Evolutionary conservation across 1,140 invertebrate genomes (phyloP).

Genomic region (Ostrea denselamellosa): DNA sequence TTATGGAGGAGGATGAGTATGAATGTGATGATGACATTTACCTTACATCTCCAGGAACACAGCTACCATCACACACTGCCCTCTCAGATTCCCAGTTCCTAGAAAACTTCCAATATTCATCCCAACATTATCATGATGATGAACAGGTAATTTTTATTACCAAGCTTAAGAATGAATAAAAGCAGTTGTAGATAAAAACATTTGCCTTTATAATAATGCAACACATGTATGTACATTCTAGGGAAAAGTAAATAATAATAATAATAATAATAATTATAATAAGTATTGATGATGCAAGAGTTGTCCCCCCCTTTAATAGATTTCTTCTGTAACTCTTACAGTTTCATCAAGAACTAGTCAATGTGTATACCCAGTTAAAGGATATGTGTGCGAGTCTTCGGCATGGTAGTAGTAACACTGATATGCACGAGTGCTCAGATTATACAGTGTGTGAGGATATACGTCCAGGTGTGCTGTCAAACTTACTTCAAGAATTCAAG

Average conservation of each 20-base stretch:
- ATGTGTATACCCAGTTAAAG: constrained; percentile 48
- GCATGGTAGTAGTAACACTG: not conserved
- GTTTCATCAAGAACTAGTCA: constrained; percentile 52
- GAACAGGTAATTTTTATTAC: not conserved
- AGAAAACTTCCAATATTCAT: constrained; percentile 33
- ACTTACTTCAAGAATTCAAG: constrained; percentile 45
- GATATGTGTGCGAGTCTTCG: constrained; percentile 42
- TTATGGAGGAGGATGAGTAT: constrained; percentile 19
- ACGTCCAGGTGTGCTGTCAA: constrained; percentile 40
- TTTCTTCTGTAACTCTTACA: constrained; percentile 25
- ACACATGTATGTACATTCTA: no score
- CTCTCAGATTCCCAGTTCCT: constrained; percentile 1
- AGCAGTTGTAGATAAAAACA: no score
- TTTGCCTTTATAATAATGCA: no score
- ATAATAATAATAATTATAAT: no score
- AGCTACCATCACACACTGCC: not conserved
- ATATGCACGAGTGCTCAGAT: not conserved
- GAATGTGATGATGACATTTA: constrained; percentile 23
- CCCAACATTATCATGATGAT: constrained; percentile 2
- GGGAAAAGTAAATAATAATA: no score
- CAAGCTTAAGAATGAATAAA: no score
- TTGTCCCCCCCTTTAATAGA: not conserved
- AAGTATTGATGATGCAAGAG: not conserved
- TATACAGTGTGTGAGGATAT: constrained; percentile 2
- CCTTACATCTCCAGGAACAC: not conserved